Base-by-base conservation (phyloP, 2,888 invertebrate genomes). In the Phaedon cochleariae region DNA sequence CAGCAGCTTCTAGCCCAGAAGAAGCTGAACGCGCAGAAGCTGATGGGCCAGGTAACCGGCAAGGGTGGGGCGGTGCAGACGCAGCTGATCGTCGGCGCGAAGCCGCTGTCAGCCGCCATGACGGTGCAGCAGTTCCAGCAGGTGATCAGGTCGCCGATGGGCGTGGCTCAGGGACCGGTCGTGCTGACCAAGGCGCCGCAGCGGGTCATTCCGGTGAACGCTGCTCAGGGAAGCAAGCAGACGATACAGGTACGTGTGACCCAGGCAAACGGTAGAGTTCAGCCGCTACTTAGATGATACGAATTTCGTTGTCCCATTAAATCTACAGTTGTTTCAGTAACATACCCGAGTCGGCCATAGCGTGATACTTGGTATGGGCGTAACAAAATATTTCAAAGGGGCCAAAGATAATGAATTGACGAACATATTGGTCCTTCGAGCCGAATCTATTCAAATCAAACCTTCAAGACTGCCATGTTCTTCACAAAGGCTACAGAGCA, bases 51-150 rank as follows among this genome's bases (percentile, higher is more conserved):
- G 15, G 60, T 51, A 34, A 12, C 34, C 9, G 9, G 34, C 34
- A 34, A 34, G 34, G 75, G 81, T 82, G 41, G 74, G 31, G 2
- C 87, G 4, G 85, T 87, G 2, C 88, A 88, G 21, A 87, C 91
- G 0, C 91, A 91, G 74, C 83, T 93, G 65, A 90, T 94, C 57
- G 91, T 94, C 2, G 87, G 89, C 54, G 67, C 73, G 5, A 89
- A 89, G 73, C 85, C 87, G 1, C 71, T 89, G 34, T 86, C 89
- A 0, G 86, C 88, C 0, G 87, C 89, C 0, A 88, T 92, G 80
- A 91, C 90, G 0, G 88, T 92, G 64, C 92, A 92, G 73, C 92
- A 92, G 77, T 87, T 92, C 48, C 91, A 92, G 68, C 92, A 92
- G 78, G 90, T 91, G 10, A 82, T 83, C 55, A 74, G 82, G 59